A percentile compares a stretch with the other conserved stretches of the same genome.
Conservation (phyloP, 2,113 vertebrate genomes). For the Laticauda colubrina region DNA sequence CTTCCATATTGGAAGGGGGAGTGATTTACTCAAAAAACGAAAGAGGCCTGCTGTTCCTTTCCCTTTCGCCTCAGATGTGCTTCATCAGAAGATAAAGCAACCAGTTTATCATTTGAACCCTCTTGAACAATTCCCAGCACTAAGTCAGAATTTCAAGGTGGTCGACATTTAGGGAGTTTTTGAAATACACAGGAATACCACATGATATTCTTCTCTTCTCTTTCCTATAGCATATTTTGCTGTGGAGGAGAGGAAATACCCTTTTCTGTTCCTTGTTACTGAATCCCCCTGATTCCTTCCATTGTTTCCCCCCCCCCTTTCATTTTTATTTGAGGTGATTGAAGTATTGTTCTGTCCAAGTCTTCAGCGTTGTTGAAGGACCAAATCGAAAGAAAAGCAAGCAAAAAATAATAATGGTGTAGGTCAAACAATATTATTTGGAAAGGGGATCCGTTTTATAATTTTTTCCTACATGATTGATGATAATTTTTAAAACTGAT, state of each 20-base stretch:
- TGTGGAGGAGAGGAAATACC: neutral
- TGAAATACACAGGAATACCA: neutral
- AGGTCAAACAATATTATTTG: conserved; percentile 23
- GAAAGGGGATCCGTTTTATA: neutral
- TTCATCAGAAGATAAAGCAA: conserved; percentile 32
- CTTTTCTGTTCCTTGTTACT: neutral
- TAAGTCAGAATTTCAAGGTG: neutral
- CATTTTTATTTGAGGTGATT: neutral
- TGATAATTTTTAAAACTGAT: conserved; percentile 10
- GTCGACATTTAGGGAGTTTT: neutral
- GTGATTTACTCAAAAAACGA: neutral
- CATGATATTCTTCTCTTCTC: neutral
- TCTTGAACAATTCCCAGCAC: conserved; percentile 12
- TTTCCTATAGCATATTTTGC: neutral
- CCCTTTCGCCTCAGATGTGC: conserved; percentile 52
- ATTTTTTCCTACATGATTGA: neutral
- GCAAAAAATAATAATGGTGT: neutral
- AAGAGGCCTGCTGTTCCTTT: conserved; percentile 11
- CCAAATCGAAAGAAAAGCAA: neutral
- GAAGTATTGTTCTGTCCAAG: conserved; percentile 38
- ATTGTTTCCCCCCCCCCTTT: conserved; percentile 1
- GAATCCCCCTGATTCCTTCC: neutral
- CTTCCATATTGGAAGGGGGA: too few relatives aligned
- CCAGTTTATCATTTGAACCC: conserved; percentile 31
- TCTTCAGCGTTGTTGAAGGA: conserved; percentile 33